phyloP scores from a whole-genome alignment of 1,140 invertebrate species.

The Globodera rostochiensis region DNA sequence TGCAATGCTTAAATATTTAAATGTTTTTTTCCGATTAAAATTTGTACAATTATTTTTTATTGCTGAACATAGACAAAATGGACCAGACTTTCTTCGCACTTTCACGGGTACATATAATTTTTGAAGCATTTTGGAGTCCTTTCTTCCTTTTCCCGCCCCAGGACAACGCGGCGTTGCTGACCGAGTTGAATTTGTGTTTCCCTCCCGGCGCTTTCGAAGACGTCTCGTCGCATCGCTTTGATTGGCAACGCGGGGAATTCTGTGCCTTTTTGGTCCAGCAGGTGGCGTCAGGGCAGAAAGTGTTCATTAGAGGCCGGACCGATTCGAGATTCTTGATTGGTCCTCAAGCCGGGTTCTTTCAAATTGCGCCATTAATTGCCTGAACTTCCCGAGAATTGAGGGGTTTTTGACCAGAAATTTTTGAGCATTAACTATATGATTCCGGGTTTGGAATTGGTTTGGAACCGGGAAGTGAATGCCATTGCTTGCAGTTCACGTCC shows the following conservation, averaged over 20 bases:
- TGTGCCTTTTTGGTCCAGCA: neutral
- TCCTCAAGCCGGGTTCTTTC: neutral
- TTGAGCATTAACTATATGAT: no score
- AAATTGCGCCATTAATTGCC: neutral
- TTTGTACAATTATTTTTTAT: neutral
- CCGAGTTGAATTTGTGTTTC: neutral
- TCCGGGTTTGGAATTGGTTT: no score
- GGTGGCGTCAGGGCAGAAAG: neutral
- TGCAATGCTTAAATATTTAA: neutral
- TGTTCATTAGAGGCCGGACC: neutral
- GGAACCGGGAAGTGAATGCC: no score
- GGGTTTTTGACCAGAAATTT: no score
- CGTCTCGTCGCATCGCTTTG: neutral
- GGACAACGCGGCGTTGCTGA: neutral
- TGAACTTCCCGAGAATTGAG: no score
- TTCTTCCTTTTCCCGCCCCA: neutral
- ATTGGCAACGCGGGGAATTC: conserved; percentile 6
- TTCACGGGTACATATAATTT: neutral
- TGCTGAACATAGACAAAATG: neutral
- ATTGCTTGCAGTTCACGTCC: no score
- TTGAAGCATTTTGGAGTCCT: neutral
- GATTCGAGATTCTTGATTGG: no score
- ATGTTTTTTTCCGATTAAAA: neutral
- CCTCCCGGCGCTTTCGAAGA: neutral
- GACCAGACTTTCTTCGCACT: neutral